These are phyloP conservation scores for Sthenelais limicola DNA, from an alignment of 2,888 invertebrate species.

Conservation along the genomic window DNA sequence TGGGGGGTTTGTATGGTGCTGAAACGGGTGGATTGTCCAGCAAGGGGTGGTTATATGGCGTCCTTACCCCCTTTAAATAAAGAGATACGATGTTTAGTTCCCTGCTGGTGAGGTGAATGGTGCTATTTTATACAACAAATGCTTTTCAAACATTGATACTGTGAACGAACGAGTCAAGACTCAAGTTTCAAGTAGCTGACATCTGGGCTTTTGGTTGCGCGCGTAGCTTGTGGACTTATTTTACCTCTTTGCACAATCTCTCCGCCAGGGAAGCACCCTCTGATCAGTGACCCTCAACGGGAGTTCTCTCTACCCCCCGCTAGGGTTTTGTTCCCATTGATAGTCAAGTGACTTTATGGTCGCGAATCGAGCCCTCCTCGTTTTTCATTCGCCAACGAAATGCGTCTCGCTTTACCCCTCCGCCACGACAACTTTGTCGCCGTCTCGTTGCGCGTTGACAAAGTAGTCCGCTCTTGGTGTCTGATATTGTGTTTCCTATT, in stretches of 20 bases:
- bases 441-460: neutral
- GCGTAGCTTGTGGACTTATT: neutral
- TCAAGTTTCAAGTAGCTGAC: constrained; percentile 21
- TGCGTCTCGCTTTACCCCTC: neutral
- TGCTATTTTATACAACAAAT: no score
- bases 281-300: neutral
- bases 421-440: constrained; percentile 28
- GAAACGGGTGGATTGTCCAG: no score
- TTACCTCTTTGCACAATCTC: neutral
- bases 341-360: neutral
- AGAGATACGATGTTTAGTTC: neutral
- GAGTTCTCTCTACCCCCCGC: neutral
- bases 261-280: neutral
- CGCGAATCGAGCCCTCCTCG: neutral
- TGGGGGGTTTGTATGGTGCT: no score
- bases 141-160: no score
- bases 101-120: neutral
- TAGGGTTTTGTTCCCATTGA: constrained; percentile 6
- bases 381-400: neutral
- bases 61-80: neutral
- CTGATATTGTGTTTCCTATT: neutral
- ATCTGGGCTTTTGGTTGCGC: neutral
- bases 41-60: neutral
- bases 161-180: no score
- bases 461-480: neutral